Percentiles rank a stretch among this genome's conserved stretches.
These are phyloP conservation scores for Cerastis rubricosa DNA, from an alignment of 2,888 invertebrate genomes.

Conservation along the genomic window DNA sequence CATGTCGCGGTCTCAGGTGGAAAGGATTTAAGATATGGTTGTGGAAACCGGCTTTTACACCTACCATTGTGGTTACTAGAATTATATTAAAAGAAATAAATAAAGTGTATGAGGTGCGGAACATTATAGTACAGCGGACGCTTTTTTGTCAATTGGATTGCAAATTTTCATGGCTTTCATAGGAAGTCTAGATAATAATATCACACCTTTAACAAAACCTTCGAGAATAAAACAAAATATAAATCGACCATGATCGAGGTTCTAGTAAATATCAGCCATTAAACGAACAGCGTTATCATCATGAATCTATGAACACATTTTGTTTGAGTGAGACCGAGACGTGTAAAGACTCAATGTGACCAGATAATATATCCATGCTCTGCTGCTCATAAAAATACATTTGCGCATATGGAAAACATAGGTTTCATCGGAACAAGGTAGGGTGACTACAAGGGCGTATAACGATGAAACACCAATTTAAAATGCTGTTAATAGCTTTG, in stretches of 20 bases:
- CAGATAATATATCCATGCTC: background rate
- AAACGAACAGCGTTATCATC: conserved; percentile 20
- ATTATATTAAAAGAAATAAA: background rate
- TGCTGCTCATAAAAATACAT: conserved; percentile 37
- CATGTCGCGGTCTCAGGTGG: conserved; percentile 47
- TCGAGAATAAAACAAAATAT: background rate
- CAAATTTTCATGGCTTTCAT: background rate
- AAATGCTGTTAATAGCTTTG: background rate
- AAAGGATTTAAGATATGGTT: conserved; percentile 37
- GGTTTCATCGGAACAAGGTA: conserved; percentile 38
- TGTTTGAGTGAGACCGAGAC: conserved; percentile 1
- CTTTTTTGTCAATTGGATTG: background rate
- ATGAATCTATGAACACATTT: conserved; percentile 33
- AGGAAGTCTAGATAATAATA: background rate
- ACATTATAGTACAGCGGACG: background rate
- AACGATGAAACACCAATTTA: background rate
- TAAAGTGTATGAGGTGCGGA: background rate
- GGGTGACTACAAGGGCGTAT: conserved; percentile 26
- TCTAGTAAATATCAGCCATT: background rate
- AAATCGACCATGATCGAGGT: background rate
- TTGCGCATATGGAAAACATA: conserved; percentile 45
- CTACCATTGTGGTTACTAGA: conserved; percentile 3
- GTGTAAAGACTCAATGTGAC: conserved; percentile 8
- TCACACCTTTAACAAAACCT: background rate
- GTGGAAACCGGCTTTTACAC: conserved; percentile 20